These are phyloP conservation scores for Palloptera scutellata DNA, from an alignment of 2,888 invertebrate species.

Conservation along the genomic window DNA sequence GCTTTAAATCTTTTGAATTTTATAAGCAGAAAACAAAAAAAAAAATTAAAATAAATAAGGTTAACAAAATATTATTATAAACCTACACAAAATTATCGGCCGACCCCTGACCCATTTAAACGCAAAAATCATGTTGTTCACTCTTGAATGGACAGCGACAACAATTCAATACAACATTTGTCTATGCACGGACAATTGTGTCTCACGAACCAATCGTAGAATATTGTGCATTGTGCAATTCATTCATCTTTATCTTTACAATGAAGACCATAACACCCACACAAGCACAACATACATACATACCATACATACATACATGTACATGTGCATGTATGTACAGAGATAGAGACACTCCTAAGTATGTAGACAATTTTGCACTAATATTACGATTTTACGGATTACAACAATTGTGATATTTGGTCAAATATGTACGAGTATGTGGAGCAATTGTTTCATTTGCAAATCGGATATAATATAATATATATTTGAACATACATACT, in stretches of 20 bases:
- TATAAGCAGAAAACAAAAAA: slow-evolving; percentile 56
- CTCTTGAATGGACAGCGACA: slow-evolving; percentile 57
- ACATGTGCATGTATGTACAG: not conserved
- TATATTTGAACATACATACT: slow-evolving; percentile 24
- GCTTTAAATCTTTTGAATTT: slow-evolving; percentile 62
- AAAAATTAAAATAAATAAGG: slow-evolving; percentile 53
- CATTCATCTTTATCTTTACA: not conserved
- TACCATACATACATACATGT: no score
- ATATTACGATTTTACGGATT: slow-evolving; percentile 53
- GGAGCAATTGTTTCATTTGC: slow-evolving; percentile 62
- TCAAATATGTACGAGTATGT: slow-evolving; percentile 53
- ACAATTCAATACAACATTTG: slow-evolving; percentile 6
- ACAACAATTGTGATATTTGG: slow-evolving; percentile 55
- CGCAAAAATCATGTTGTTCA: slow-evolving; percentile 52
- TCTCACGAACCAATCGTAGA: not conserved
- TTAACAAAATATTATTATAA: slow-evolving; percentile 1
- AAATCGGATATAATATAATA: slow-evolving; percentile 54
- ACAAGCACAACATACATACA: not conserved
- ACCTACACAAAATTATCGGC: not conserved
- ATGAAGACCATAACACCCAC: not conserved
- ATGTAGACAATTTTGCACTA: slow-evolving; percentile 26
- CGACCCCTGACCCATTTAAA: slow-evolving; percentile 40
- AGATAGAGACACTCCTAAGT: no score
- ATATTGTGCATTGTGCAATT: slow-evolving; percentile 16
- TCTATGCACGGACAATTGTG: not conserved